A percentile compares a stretch with the other conserved stretches of the same genome.
Evolutionary conservation across 2,113 vertebrate species (phyloP).

Genomic region (Oreochromis niloticus): DNA sequence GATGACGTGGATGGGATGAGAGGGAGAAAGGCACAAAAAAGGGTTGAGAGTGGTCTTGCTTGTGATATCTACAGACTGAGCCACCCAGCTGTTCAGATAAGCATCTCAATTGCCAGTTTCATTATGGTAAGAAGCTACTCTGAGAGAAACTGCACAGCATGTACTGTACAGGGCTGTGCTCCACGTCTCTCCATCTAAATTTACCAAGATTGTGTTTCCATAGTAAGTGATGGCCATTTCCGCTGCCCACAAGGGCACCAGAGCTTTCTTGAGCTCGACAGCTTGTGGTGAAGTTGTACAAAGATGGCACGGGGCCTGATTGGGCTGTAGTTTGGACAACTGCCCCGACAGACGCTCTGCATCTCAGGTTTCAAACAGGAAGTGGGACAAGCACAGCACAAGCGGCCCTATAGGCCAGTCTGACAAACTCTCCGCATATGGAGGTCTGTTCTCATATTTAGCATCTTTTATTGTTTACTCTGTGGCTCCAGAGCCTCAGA

Average conservation of each 20-base stretch:
- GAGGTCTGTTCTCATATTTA: constrained; percentile 15
- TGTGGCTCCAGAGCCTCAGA: constrained; percentile 7
- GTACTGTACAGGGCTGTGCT: not conserved
- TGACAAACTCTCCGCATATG: constrained; percentile 21
- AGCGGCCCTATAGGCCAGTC: constrained; percentile 25
- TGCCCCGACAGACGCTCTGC: constrained; percentile 42
- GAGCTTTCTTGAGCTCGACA: constrained; percentile 42
- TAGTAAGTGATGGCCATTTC: not conserved
- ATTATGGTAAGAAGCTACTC: constrained; percentile 18
- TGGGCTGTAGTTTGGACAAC: constrained; percentile 54
- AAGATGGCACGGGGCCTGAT: constrained; percentile 51
- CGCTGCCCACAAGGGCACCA: not conserved
- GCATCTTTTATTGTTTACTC: constrained; percentile 29
- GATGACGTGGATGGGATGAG: not conserved
- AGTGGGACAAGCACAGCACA: constrained; percentile 2
- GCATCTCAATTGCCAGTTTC: constrained; percentile 18
- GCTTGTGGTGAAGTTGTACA: constrained; percentile 39
- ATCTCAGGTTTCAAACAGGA: constrained; percentile 42
- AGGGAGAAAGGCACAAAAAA: not conserved
- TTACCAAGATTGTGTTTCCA: constrained; percentile 7
- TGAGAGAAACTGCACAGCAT: not conserved
- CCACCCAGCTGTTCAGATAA: constrained; percentile 9
- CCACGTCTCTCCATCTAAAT: constrained; percentile 3
- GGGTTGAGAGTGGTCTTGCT: not conserved
- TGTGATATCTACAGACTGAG: not conserved